Evolutionary conservation across 2,888 invertebrate species (phyloP), one percentile per base, ranked within the genome.

Genomic region (Athetis lepigone): DNA sequence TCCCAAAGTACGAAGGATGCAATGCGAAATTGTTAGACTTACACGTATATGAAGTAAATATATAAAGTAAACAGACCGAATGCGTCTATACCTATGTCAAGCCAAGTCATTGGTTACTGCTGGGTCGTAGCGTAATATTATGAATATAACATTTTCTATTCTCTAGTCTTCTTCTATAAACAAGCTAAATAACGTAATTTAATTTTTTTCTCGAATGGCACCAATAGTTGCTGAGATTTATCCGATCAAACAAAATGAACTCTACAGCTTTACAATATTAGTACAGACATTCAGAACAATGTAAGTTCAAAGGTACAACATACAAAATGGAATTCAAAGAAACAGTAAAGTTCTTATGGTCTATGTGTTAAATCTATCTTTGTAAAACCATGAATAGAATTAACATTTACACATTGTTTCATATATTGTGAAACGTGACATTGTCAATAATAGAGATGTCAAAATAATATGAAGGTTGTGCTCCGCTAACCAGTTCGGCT

Each of bases 401-500:
- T 69, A 64, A 40, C 65, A 65, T 56, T 33, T 6, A 42, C 19
- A 45, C 50, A 42, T 57, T 66, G 70, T 70, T 46, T 49, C 18
- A 11, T 9, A 19, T 8, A 51, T 51, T 52, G 25, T 11, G 19
- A 63, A 63, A 63, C 21, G 46, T 43, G 46, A 52, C 70, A 58
- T 50, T 64, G 47, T 58, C 47, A 59, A 70, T 54, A 58, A 25
- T 29, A 51, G 45, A 58, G 43, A 52, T 55, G 64, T 50, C 61
- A 73, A 79, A 75, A 73, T 66, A 80, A 79, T 78, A 70, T 66
- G 84, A 86, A 86, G 85, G 85, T 80, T 79, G 70, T 51, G 40
- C 59, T 76, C 63, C 67, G 82, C 80, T 87, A 87, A 90, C 79
- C 82, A 83, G 86, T 84, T 76, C 83, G 87, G 86, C 86, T 88